phyloP scores from a whole-genome alignment of 2,113 vertebrate genomes.

The Siniperca chuatsi region DNA sequence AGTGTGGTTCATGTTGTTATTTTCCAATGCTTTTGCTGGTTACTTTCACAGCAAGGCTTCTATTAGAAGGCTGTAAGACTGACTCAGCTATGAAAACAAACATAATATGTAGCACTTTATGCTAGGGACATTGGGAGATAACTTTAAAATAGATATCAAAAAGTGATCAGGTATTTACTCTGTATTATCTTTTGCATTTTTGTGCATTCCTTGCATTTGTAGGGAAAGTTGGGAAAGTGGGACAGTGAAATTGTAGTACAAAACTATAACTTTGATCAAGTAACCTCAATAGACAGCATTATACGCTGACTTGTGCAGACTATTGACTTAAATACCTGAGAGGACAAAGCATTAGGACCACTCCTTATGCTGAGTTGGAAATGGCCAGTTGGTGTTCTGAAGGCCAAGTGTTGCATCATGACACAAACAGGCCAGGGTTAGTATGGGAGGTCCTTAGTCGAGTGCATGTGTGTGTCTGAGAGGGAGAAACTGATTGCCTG shows the following conservation, averaged over 20 bases:
- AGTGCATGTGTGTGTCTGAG: constrained; percentile 26
- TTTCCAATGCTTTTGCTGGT: constrained; percentile 41
- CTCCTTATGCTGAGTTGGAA: constrained; percentile 21
- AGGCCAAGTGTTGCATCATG: constrained; percentile 47
- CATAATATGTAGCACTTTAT: neutral
- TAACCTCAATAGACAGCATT: neutral
- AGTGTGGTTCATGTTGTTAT: constrained; percentile 42
- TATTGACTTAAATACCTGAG: neutral
- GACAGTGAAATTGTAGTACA: neutral
- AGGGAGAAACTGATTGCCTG: constrained; percentile 6
- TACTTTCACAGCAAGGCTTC: constrained; percentile 18
- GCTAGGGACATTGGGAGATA: neutral
- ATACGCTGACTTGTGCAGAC: neutral
- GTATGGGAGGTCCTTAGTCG: neutral
- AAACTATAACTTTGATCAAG: neutral
- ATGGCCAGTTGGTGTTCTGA: constrained; percentile 12
- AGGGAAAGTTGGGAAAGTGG: too few species aligned
- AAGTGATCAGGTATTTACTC: neutral
- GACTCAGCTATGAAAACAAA: constrained; percentile 15
- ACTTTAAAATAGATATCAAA: neutral
- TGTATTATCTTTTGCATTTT: neutral
- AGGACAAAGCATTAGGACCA: constrained; percentile 14
- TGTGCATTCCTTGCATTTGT: neutral
- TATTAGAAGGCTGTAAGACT: neutral
- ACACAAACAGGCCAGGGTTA: constrained; percentile 26